These are phyloP conservation scores for Coelinius sp. DNA, from an alignment of 2,888 invertebrate species.

Conservation along the genomic window DNA sequence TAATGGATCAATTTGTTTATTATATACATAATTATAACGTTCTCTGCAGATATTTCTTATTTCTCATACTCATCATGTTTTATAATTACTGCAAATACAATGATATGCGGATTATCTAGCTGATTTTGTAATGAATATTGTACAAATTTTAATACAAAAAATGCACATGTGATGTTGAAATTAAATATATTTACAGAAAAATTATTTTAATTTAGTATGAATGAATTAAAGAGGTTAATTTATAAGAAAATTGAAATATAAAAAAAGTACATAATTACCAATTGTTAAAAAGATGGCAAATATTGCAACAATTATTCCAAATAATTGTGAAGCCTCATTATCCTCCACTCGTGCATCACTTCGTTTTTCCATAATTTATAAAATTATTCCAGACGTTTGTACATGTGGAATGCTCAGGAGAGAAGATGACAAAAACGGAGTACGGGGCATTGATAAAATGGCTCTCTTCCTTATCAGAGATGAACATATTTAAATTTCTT, in stretches of 20 bases:
- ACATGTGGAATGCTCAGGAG: too few relatives aligned
- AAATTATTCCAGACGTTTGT: slow-evolving; percentile 4
- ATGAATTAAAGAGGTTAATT: background rate
- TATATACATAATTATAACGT: slow-evolving; percentile 57
- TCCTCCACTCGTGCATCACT: slow-evolving; percentile 51
- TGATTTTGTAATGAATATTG: background rate
- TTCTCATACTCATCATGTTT: slow-evolving; percentile 54
- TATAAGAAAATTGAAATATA: slow-evolving; percentile 21
- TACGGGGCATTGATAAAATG: background rate
- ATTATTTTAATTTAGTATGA: too few relatives aligned
- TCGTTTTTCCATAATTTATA: slow-evolving; percentile 60
- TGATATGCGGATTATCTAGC: slow-evolving; percentile 48
- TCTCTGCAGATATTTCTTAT: slow-evolving; percentile 53
- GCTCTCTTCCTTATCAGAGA: slow-evolving; percentile 17
- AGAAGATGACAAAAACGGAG: too few relatives aligned
- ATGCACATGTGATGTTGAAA: background rate
- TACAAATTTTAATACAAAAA: background rate
- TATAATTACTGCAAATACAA: slow-evolving; percentile 55
- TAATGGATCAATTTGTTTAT: slow-evolving; percentile 58
- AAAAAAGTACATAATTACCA: slow-evolving; percentile 58
- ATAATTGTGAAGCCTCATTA: slow-evolving; percentile 56
- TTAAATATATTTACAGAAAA: background rate
- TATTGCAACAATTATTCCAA: slow-evolving; percentile 64
- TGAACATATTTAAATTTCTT: too few relatives aligned
- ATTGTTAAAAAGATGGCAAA: slow-evolving; percentile 64